Evolutionary conservation across 1,140 invertebrate species (phyloP).

Genomic region (Dinothrombium tinctorium): DNA sequence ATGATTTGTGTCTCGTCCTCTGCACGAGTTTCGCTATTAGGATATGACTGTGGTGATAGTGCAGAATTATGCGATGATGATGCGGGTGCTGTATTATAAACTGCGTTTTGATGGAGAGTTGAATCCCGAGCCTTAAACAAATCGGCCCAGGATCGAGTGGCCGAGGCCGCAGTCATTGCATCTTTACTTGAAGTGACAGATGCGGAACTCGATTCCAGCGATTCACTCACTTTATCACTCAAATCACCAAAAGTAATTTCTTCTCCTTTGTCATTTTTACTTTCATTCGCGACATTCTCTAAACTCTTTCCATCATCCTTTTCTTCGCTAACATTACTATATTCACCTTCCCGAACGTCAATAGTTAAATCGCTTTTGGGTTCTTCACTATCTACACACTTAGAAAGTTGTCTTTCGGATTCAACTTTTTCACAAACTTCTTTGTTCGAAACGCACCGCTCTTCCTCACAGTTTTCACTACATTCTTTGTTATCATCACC

Average conservation of each 20-base stretch:
- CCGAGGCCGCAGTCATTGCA: background rate
- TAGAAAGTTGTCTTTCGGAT: no score
- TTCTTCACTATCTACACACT: no score
- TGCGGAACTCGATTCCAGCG: background rate
- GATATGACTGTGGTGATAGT: background rate
- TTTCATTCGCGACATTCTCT: background rate
- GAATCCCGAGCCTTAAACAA: background rate
- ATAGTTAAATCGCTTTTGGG: background rate
- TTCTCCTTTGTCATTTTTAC: background rate
- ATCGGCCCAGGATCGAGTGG: conserved; percentile 1
- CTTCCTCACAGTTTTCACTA: no score
- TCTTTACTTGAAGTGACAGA: background rate
- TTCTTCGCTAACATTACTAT: background rate
- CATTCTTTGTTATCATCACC: no score
- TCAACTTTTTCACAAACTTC: no score
- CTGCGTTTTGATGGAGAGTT: background rate
- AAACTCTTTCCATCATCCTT: background rate
- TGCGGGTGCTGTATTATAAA: background rate
- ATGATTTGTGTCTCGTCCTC: background rate
- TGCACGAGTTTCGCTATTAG: background rate
- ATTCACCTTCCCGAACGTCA: background rate
- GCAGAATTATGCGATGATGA: background rate
- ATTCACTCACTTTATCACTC: background rate
- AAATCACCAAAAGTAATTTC: background rate
- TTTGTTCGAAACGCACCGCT: no score